Evolutionary conservation across 35 echinoderm and acorn worm genomes (phyloP), one percentile per base, ranked within the genome.

Genomic region (Acanthaster planci): DNA sequence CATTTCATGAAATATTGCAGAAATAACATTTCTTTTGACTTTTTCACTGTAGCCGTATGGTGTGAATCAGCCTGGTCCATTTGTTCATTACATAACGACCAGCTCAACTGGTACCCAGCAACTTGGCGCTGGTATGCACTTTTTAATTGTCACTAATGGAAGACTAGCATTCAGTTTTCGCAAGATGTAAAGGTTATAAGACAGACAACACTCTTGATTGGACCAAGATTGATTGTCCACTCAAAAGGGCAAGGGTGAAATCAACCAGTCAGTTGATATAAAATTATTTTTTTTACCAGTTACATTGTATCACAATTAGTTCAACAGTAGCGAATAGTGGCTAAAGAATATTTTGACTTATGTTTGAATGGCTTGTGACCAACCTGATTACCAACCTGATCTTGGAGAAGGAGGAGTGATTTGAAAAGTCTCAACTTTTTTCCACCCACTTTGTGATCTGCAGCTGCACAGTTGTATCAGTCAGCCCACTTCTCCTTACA

Each of bases 401-500:
- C 12, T 22, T 12, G 22, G 12, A 57, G 12, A 57, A 57, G 22
- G 22, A 57, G 12, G 55, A n/a, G 12, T 57, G 4, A 35, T 27
- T 68, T 35, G 18, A 68, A 27, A 23, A 27, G 5, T 6, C 18
- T 29, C 19, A 18, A 38, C 1, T 2, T 35, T 68, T 58, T 1
- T 67, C 2, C 10, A 59, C 10, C 23, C 22, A 18, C 56, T 38
- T 56, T 53, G 2, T 47, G 38, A 18, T 77, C 15, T 38, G 8
- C 95, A 97, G 95, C 87, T 86, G 56, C 84, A 22, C 91, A 90
- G 80, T 84, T 97, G 10, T 90, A 78, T 22, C 95, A 97, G 38
- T 97, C 95, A 14, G 67, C 95, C 18, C 93, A 97, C 60, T 88
- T 93, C 67, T 87, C 90, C 5, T 77, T 97, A 7, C 95, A 97